Conservation (phyloP, 2,888 invertebrate species). For the Gasteruption jaculator region DNA sequence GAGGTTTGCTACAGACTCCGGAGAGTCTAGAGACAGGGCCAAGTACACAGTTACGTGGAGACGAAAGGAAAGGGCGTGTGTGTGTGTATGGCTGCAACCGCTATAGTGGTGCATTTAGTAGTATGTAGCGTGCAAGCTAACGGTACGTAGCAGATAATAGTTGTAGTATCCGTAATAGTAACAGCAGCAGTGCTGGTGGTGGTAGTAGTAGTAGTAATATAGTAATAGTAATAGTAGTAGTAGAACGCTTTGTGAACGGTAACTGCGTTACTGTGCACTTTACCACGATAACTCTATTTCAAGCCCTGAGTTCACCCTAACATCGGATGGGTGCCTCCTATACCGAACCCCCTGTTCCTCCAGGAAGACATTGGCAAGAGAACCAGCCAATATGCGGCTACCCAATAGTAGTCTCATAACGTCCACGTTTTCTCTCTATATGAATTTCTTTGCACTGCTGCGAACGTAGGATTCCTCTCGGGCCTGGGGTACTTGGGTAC, state of each 20-base stretch:
- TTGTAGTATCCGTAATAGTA: constrained; percentile 12
- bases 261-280: constrained; percentile 51
- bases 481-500: too few relatives aligned
- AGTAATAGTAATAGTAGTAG: constrained; percentile 21
- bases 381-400: constrained; percentile 33
- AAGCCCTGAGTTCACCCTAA: constrained; percentile 14
- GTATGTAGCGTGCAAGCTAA: constrained; percentile 10
- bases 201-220: constrained; percentile 13
- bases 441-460: too few relatives aligned
- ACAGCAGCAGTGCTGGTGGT: constrained; percentile 11
- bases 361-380: constrained; percentile 30
- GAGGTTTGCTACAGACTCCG: too few relatives aligned
- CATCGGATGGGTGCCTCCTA: constrained; percentile 19
- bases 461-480: too few relatives aligned
- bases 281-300: constrained; percentile 47
- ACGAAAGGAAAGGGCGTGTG: constrained; percentile 13
- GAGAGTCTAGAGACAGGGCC: too few relatives aligned
- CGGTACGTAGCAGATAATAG: constrained; percentile 10
- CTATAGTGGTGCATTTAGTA: too few relatives aligned
- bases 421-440: too few relatives aligned
- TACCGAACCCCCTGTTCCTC: constrained; percentile 18
- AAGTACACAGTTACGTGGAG: constrained; percentile 7
- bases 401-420: too few relatives aligned
- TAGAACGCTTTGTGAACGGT: constrained; percentile 42
- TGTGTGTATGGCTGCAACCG: constrained; percentile 17